These are phyloP conservation scores for Mus pahari DNA, from an alignment of 2,113 vertebrate genomes.

Conservation along the genomic window DNA sequence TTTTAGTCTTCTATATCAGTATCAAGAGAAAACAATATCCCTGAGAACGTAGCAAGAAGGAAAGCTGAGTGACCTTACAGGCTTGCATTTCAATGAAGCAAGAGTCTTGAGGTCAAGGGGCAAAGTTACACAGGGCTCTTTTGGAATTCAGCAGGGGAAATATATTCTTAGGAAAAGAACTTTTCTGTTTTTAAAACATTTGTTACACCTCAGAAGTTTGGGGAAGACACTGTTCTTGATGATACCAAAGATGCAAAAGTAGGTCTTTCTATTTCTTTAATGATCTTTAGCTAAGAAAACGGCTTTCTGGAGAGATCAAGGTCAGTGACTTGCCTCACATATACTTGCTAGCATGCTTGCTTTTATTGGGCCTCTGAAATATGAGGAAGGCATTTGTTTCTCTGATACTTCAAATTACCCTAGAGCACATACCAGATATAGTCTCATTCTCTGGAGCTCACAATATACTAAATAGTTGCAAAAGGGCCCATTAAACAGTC, in stretches of 20 bases:
- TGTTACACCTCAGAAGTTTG: background rate
- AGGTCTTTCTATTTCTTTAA: background rate
- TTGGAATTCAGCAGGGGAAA: background rate
- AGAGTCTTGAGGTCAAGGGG: background rate
- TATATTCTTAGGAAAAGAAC: background rate
- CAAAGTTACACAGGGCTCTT: background rate
- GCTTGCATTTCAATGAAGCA: background rate
- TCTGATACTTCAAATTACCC: background rate
- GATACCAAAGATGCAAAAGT: background rate
- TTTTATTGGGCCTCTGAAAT: background rate
- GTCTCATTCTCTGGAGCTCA: background rate
- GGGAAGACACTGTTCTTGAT: background rate
- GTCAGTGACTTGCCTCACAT: background rate
- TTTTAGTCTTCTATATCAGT: background rate
- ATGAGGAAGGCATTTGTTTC: background rate
- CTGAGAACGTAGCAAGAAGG: background rate
- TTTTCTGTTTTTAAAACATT: background rate
- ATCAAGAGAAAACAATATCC: constrained; percentile 8
- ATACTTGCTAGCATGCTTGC: background rate
- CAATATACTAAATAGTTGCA: background rate
- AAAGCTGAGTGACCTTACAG: background rate
- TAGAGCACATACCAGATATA: background rate
- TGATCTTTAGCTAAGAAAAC: background rate
- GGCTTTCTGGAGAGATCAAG: background rate
- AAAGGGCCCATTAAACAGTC: background rate